These are phyloP conservation scores for Leptopilina myrica DNA, from an alignment of 2,888 invertebrate species.

Conservation along the genomic window DNA sequence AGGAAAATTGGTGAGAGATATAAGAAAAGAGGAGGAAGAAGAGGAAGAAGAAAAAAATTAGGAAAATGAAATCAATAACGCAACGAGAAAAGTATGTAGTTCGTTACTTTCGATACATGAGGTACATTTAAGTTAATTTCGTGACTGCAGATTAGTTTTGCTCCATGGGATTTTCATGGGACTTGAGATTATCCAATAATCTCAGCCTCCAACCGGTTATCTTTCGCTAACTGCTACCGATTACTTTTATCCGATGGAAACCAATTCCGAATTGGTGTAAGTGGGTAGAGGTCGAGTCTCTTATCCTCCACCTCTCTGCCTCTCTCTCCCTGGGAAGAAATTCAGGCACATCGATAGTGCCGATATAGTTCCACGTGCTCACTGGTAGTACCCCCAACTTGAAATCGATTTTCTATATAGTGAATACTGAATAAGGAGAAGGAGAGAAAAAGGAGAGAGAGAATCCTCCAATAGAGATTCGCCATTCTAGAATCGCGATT, in stretches of 20 bases:
- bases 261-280: slow-evolving; percentile 35
- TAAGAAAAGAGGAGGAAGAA: not conserved
- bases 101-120: not conserved
- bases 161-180: slow-evolving; percentile 14
- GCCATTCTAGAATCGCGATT: slow-evolving; percentile 64
- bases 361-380: slow-evolving; percentile 32
- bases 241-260: slow-evolving; percentile 38
- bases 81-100: not conserved
- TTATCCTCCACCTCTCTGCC: slow-evolving; percentile 44
- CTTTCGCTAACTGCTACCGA: slow-evolving; percentile 37
- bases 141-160: slow-evolving; percentile 31
- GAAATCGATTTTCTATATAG: slow-evolving; percentile 41
- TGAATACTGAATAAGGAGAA: slow-evolving; percentile 34
- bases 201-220: slow-evolving; percentile 21
- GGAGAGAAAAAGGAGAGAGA: no score
- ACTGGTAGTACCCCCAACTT: slow-evolving; percentile 4
- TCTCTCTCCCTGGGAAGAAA: slow-evolving; percentile 31
- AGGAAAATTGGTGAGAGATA: no score
- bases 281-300: slow-evolving; percentile 52
- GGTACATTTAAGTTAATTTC: slow-evolving; percentile 27
- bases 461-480: slow-evolving; percentile 52
- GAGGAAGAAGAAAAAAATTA: not conserved
- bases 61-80: not conserved
- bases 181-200: slow-evolving; percentile 29
- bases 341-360: slow-evolving; percentile 37